phyloP scores from a whole-genome alignment of 1,140 invertebrate species.

The Psilanteris sp. region DNA sequence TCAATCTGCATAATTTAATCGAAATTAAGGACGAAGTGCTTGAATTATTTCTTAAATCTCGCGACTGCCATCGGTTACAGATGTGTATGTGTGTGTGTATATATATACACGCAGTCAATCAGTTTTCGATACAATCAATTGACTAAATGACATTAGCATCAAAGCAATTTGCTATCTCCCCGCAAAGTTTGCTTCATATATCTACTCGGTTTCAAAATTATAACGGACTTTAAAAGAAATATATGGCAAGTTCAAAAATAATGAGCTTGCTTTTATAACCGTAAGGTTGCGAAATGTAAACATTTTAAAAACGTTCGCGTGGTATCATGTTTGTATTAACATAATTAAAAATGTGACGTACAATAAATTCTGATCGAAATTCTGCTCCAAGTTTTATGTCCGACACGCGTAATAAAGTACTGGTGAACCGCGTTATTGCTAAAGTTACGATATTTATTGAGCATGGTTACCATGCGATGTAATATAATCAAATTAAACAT shows the following conservation, averaged over 20 bases:
- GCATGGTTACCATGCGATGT: conserved; percentile 30
- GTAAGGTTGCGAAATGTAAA: conserved; percentile 29
- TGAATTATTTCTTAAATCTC: conserved; percentile 24
- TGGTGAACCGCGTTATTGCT: conserved; percentile 44
- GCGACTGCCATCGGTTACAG: too few relatives aligned
- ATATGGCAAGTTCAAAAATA: conserved; percentile 29
- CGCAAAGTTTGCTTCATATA: conserved; percentile 22
- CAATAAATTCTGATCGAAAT: conserved; percentile 42
- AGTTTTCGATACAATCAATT: conserved; percentile 24
- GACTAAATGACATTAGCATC: conserved; percentile 35
- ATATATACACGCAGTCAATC: too few relatives aligned
- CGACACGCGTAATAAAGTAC: conserved; percentile 52
- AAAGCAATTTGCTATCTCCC: conserved; percentile 9
- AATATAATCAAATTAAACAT: conserved; percentile 63
- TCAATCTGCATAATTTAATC: too few relatives aligned
- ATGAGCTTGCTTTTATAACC: conserved; percentile 28
- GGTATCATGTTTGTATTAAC: conserved; percentile 24
- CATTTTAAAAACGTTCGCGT: conserved; percentile 15
- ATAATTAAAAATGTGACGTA: conserved; percentile 44
- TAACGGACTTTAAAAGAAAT: too few relatives aligned
- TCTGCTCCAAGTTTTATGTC: conserved; percentile 29
- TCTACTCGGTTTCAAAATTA: conserved; percentile 29
- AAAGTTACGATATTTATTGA: conserved; percentile 60
- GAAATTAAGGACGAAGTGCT: too few relatives aligned
- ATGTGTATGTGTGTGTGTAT: too few relatives aligned